Base-by-base conservation (phyloP, 1,140 invertebrate genomes). In the Ceratosolen solmsi region DNA sequence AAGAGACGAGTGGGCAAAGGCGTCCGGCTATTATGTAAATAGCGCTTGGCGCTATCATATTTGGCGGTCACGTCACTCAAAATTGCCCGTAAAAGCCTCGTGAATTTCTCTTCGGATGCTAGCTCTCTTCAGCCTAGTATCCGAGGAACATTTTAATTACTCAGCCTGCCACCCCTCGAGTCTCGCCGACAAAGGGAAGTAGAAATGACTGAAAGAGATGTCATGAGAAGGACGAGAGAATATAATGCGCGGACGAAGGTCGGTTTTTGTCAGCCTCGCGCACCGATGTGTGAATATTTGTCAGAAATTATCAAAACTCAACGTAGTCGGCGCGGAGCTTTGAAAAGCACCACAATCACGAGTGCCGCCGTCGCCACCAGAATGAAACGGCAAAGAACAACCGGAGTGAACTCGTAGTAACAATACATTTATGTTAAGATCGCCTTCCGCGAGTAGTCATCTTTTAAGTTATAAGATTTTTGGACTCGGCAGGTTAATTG, bases 141-240 rank as follows among this genome's bases (percentile, higher is more conserved):
- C 36, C 27, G 75, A 65, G 41, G 41, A 77, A 77, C 60, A 77
- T 77, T 77, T 77, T 77, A 77, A 77, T 77, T 77, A 77, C 75
- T 77, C 75, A 51, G n/a, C 22, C 56, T 46, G 41, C 13, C 41
- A 46, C 5, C 54, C 68, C 38, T 27, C n/a, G 68, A 25, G 68
- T 71, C 71, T 56, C 36, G 46, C 22, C 56, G n/a, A 63, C 63
- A 71, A 71, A 70, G 65, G 38, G 20, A 51, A 71, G 33, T 77
- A 41, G 75, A 73, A 71, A 25, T 27, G 41, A 11, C 71, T 9
- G n/a, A 22, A 49, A 2, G 54, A 22, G 54, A n/a, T 56, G 54
- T 4, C 54, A 9, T 2, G 22, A 2, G n/a, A 51, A 46, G n/a
- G n/a, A 36, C 1, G 65, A 82, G 65, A 60, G 51, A 71, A n/a